A percentile compares a stretch with the other conserved stretches of the same genome.
phyloP scores from a whole-genome alignment of 2,113 vertebrate genomes.

The Parus major region DNA sequence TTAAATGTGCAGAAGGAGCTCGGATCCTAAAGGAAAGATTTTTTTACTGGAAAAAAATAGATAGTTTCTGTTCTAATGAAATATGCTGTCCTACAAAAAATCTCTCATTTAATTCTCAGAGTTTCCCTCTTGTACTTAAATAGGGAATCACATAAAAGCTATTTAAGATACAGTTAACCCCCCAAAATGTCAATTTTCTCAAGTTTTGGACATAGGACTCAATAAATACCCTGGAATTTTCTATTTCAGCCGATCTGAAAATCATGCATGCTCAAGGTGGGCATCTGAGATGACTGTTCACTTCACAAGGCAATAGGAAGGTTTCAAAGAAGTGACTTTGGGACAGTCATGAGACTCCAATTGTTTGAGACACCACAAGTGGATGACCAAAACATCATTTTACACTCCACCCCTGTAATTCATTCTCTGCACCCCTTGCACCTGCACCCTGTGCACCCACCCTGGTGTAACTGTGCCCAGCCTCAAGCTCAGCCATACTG shows the following conservation, averaged over 20 bases:
- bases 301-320: neutral
- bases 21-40: neutral
- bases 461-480: neutral
- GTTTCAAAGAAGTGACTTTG: neutral
- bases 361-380: neutral
- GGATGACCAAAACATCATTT: neutral
- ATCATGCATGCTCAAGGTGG: neutral
- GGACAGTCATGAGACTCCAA: neutral
- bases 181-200: neutral
- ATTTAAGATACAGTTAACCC: neutral
- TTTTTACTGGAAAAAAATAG: neutral
- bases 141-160: neutral
- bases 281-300: neutral
- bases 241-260: neutral
- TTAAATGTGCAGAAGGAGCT: neutral
- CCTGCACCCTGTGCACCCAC: neutral
- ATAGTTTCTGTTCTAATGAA: neutral
- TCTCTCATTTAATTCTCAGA: neutral
- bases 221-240: neutral
- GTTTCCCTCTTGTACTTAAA: neutral
- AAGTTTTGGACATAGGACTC: neutral
- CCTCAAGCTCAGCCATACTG: neutral
- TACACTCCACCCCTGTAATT: fast-evolving
- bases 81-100: neutral
- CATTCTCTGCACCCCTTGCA: neutral